Conservation (phyloP, 2,113 vertebrate genomes). For the Sus scrofa region T2T-Sscrofa CM000819.6:99588501-99589000, state of each 20-base stretch:
- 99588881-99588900: not conserved
- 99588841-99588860: not conserved
- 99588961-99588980: not conserved
- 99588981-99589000: not conserved
- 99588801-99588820: not conserved
- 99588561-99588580: not conserved
- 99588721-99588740: not conserved
- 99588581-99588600: not conserved
- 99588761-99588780: too few species aligned
- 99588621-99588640: not conserved
- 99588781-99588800: not conserved
- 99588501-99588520: not conserved
- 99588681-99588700: not conserved
- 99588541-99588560: not conserved
- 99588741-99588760: too few species aligned
- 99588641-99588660: not conserved
- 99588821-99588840: slow-evolving; percentile 27
- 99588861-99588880: not conserved
- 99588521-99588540: not conserved
- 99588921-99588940: not conserved
- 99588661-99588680: not conserved
- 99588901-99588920: not conserved
- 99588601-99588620: not conserved
- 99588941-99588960: not conserved
- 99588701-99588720: not conserved